These are phyloP conservation scores for Corythornis vintsioides DNA, from an alignment of 2,113 vertebrate genomes.

Conservation along the genomic window DNA sequence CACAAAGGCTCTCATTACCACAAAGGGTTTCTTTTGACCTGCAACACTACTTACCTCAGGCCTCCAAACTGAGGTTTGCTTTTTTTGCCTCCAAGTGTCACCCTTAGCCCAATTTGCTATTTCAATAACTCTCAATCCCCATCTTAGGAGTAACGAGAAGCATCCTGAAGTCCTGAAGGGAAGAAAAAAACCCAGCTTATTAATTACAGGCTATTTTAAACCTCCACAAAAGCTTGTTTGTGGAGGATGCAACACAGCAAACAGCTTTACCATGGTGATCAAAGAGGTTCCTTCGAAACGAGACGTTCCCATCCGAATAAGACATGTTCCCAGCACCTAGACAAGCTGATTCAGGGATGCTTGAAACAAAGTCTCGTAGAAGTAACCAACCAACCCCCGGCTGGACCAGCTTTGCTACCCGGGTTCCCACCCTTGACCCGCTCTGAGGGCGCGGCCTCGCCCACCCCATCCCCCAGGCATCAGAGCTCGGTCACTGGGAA, in stretches of 20 bases:
- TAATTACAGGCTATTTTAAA: neutral
- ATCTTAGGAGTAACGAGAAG: accelerated
- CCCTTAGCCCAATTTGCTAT: neutral
- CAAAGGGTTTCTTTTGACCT: neutral
- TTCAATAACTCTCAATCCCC: neutral
- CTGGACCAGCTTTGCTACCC: neutral
- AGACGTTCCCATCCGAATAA: accelerated
- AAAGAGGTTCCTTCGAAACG: accelerated
- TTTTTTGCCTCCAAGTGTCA: neutral
- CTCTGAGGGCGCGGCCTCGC: neutral
- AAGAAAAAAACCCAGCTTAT: neutral
- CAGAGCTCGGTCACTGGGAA: too few species aligned
- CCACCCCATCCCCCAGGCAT: neutral
- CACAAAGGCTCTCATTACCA: neutral
- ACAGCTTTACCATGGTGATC: accelerated
- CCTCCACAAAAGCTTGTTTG: neutral
- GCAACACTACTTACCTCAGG: neutral
- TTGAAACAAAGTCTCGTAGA: accelerated
- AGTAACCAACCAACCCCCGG: accelerated
- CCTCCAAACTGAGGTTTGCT: neutral
- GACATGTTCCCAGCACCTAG: accelerated
- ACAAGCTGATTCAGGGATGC: too few species aligned
- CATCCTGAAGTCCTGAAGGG: neutral
- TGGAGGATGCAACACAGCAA: accelerated
- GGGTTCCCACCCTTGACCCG: neutral